Conservation (phyloP, 2,797 vertebrate genomes). For the Sebastolobus altivelis region DNA sequence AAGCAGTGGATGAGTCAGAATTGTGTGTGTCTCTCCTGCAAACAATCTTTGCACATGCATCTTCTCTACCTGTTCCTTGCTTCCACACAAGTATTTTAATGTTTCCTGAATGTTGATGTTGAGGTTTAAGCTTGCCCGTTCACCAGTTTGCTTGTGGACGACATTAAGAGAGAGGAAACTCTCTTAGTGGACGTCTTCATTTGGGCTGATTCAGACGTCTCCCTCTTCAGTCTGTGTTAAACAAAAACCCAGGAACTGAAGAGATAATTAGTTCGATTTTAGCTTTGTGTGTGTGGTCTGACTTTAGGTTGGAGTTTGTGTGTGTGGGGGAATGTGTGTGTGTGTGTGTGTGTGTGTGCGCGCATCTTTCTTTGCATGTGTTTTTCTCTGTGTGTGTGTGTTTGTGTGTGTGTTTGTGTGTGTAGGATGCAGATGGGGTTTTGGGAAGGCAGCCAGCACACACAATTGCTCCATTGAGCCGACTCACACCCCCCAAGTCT, state of each 20-base stretch:
- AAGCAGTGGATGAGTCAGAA: neutral
- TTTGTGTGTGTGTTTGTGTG: conserved; percentile 32
- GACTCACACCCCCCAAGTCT: conserved; percentile 43
- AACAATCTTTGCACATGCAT: neutral
- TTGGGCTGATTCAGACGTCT: neutral
- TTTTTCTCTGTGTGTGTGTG: conserved; percentile 3
- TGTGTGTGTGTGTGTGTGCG: neutral
- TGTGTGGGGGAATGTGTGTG: conserved; percentile 1
- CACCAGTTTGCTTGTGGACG: neutral
- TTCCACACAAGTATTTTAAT: neutral
- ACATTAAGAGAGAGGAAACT: neutral
- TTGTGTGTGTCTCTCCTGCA: neutral
- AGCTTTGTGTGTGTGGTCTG: conserved; percentile 9
- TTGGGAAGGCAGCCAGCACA: conserved; percentile 66
- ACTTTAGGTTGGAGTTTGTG: neutral
- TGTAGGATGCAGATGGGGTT: conserved; percentile 73
- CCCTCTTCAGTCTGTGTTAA: neutral
- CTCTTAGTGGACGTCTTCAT: neutral
- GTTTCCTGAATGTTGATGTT: neutral
- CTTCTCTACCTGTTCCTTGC: neutral
- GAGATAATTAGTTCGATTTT: conserved; percentile 31
- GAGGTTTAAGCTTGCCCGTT: neutral
- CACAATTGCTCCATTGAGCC: conserved; percentile 81
- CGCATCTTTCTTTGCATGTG: conserved; percentile 9
- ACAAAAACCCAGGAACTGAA: conserved; percentile 17